Base-by-base conservation (phyloP, 2,888 invertebrate species). In the Watsonalla cultraria region DNA sequence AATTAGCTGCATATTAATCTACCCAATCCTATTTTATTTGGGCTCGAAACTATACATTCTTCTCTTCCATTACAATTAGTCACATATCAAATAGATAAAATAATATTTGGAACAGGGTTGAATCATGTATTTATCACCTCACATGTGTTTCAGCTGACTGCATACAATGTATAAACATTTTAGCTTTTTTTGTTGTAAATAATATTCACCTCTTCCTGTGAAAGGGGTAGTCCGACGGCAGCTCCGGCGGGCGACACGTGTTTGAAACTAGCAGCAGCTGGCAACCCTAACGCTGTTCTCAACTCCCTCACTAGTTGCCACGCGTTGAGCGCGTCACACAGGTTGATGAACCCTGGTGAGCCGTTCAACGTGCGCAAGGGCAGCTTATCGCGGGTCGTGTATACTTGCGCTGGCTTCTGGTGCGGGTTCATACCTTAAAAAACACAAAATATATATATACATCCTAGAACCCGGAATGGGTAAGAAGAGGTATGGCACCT, bases 241-340 rank as follows among this genome's bases (percentile, higher is more conserved):
- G 98, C 99, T 5, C 99, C 99, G 11, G 99, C 99, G 0, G 99
- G 99, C 34, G 98, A 98, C 6, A 99, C 99, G 80, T 99, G 99
- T 79, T 99, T 99, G 84, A 99, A 99, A 55, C 98, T 99, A 0
- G 98, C 94, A 0, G 99, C 98, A 0, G 99, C 98, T 0, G 99
- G 97, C 35, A 98, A 80, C 5, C 93, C 92, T 7, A 98, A 82
- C 0, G 97, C 96, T 47, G 89, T 85, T 72, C 94, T 95, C 57
- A 99, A 85, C 76, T 99, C 99, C 58, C 93, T 93, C 0, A 99
- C 99, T 55, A 99, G 89, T 78, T 99, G 99, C 96, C 98, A 99
- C 0, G 96, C 99, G 81, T 99, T 99, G 0, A 99, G 91, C 0
- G 98, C 99, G 84, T 99, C 99, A 72, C 98, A 98, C 5, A 99